phyloP scores from a whole-genome alignment of 2,113 vertebrate species.

The Stictonetta naevosa region DNA sequence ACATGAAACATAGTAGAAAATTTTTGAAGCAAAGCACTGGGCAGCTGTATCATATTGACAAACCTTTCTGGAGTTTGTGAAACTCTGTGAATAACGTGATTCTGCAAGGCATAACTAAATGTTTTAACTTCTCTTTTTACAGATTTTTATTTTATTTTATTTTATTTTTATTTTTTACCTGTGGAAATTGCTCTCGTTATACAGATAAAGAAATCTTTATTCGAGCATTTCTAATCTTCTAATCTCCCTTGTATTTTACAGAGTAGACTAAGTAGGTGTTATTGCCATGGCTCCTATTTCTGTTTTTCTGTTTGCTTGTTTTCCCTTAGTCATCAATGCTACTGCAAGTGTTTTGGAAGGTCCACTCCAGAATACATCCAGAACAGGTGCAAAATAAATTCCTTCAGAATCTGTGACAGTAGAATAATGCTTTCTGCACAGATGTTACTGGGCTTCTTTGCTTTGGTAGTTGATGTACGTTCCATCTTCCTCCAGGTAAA shows the following conservation, averaged over 20 bases:
- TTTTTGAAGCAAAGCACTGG: neutral
- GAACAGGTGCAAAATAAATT: neutral
- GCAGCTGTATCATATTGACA: neutral
- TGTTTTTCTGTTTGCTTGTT: neutral
- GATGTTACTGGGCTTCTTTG: neutral
- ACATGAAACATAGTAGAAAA: neutral
- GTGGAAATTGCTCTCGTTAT: neutral
- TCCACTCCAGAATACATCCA: neutral
- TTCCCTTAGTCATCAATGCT: neutral
- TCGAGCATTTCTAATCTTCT: neutral
- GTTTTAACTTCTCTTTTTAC: neutral
- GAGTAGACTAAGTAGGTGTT: neutral
- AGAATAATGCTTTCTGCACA: neutral
- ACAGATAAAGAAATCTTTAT: neutral
- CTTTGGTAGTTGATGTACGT: neutral
- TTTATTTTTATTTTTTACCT: no score
- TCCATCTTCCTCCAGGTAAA: neutral
- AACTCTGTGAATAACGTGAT: neutral
- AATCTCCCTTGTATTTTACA: neutral
- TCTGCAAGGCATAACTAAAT: neutral
- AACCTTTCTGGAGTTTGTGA: neutral
- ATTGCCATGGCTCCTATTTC: neutral
- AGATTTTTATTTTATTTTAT: neutral
- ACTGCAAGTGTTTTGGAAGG: neutral
- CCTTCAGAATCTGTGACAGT: neutral